Evolutionary conservation across 2,888 invertebrate species (phyloP).

Genomic region (Pardosa pseudoannulata): DNA sequence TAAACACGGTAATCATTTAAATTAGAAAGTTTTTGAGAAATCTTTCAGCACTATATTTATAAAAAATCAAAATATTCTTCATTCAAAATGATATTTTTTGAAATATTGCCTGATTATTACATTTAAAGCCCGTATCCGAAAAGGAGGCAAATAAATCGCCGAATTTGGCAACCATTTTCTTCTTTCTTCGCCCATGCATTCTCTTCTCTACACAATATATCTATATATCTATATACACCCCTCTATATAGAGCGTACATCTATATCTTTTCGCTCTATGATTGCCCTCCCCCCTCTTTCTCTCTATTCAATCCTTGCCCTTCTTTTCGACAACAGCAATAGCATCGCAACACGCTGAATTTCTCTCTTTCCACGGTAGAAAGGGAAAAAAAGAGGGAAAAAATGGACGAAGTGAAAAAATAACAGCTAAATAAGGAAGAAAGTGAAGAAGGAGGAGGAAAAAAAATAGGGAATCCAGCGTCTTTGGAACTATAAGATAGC

Average conservation of each 20-base stretch:
- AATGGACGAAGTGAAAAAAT: constrained; percentile 29
- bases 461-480: constrained; percentile 50
- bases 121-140: too few species aligned
- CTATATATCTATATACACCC: constrained; percentile 37
- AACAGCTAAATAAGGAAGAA: constrained; percentile 70
- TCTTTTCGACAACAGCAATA: constrained; percentile 61
- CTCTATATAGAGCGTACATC: constrained; percentile 45
- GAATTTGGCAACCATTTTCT: constrained; percentile 16
- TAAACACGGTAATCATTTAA: too few species aligned
- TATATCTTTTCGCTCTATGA: constrained; percentile 51
- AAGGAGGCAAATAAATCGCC: constrained; percentile 25
- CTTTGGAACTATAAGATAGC: constrained; percentile 72
- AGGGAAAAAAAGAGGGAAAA: constrained; percentile 21
- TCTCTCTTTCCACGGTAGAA: constrained; percentile 42
- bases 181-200: constrained; percentile 17
- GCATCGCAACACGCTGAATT: constrained; percentile 62
- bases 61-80: too few species aligned
- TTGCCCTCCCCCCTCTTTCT: neutral
- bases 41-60: too few species aligned
- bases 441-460: constrained; percentile 22
- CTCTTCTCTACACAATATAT: constrained; percentile 41
- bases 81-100: too few species aligned
- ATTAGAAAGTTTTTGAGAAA: too few species aligned
- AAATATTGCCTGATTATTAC: too few species aligned
- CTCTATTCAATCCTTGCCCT: constrained; percentile 60